phyloP scores from a whole-genome alignment of 2,113 vertebrate genomes.

The Carassius carassius region DNA sequence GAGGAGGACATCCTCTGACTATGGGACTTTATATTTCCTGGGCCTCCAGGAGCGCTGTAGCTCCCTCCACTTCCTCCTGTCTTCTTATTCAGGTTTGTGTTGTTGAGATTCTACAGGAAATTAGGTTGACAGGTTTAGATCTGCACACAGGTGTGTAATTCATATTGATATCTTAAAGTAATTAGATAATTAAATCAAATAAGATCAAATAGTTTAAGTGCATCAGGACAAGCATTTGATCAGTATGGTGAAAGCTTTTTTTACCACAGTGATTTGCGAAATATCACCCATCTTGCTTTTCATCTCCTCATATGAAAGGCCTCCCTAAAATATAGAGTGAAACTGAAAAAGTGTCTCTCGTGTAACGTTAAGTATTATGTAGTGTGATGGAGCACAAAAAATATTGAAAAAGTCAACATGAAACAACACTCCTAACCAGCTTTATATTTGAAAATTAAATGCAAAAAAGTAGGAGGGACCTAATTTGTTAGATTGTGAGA shows the following conservation, averaged over 20 bases:
- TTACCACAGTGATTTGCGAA: conserved; percentile 84
- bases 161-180: background rate
- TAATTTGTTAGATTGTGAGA: background rate
- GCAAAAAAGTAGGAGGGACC: background rate
- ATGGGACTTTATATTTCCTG: conserved; percentile 40
- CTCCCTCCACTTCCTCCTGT: conserved; percentile 20
- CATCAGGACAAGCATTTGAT: conserved; percentile 60
- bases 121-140: background rate
- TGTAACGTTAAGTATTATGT: background rate
- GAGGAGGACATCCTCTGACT: conserved; percentile 41
- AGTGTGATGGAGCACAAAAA: background rate
- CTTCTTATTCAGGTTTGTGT: conserved; percentile 68
- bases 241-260: background rate
- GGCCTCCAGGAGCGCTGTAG: conserved; percentile 62
- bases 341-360: background rate
- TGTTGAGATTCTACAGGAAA: conserved; percentile 78
- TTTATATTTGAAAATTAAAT: background rate
- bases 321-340: conserved; percentile 72
- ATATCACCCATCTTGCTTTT: conserved; percentile 79
- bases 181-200: conserved; percentile 18
- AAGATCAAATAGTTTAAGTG: background rate
- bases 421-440: background rate
- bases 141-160: background rate
- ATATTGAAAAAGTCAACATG: background rate
- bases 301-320: conserved; percentile 81